Evolutionary conservation across 2,888 invertebrate species (phyloP).

Genomic region (Pycnomerus fuliginosus): DNA sequence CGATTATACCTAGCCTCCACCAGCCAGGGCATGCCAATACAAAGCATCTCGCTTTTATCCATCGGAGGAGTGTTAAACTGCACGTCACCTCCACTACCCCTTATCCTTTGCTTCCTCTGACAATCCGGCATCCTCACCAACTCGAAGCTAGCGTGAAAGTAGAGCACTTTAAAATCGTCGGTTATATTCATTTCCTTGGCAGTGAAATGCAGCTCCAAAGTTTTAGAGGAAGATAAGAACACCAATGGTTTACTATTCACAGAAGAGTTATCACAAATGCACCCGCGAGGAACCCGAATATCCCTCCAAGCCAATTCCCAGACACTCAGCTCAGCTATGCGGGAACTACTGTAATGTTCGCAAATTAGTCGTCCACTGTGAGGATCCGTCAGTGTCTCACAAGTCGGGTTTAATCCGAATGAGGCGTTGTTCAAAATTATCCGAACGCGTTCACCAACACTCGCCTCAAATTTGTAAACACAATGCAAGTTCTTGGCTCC

Average conservation of each 20-base stretch:
- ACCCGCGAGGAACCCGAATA: conserved; percentile 68
- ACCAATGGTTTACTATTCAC: conserved; percentile 61
- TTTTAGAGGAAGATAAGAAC: conserved; percentile 65
- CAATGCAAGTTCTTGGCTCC: conserved; percentile 76
- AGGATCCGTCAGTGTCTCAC: conserved; percentile 69
- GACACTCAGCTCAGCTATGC: conserved; percentile 59
- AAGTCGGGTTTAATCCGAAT: conserved; percentile 66
- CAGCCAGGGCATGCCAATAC: conserved; percentile 76
- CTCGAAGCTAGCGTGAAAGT: conserved; percentile 74
- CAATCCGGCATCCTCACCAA: conserved; percentile 65
- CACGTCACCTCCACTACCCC: conserved; percentile 66
- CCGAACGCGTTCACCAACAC: conserved; percentile 62
- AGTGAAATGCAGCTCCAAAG: conserved; percentile 75
- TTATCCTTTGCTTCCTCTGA: conserved; percentile 62
- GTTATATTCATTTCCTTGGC: conserved; percentile 72
- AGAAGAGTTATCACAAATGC: conserved; percentile 75
- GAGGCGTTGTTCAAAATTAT: conserved; percentile 70
- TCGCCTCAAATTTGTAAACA: conserved; percentile 62
- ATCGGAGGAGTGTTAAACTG: conserved; percentile 64
- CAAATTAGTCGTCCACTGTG: conserved; percentile 70
- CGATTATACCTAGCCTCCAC: conserved; percentile 77
- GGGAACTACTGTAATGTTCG: conserved; percentile 46
- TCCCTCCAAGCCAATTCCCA: conserved; percentile 75
- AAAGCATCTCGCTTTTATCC: conserved; percentile 63
- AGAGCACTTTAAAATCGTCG: conserved; percentile 80